Conservation (phyloP, 2,113 vertebrate genomes). For the Oreocharis arfaki region DNA sequence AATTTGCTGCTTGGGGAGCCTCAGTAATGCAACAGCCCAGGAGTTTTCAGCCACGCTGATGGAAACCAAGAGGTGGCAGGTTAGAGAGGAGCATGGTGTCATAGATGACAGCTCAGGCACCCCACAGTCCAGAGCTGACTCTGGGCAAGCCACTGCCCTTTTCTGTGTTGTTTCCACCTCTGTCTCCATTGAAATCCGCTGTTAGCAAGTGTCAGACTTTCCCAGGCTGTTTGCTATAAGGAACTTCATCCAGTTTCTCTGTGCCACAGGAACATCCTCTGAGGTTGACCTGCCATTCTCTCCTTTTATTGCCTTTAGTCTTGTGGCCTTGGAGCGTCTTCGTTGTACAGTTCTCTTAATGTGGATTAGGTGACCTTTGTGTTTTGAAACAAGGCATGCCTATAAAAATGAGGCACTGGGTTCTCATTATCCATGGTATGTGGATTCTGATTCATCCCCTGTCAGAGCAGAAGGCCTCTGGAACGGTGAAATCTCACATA, state of each 20-base stretch:
- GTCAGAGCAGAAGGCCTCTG: neutral
- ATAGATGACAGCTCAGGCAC: neutral
- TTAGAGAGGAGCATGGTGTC: neutral
- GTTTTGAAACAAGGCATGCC: neutral
- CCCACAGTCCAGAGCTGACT: neutral
- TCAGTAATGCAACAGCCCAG: neutral
- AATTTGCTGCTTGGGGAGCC: neutral
- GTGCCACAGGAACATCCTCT: neutral
- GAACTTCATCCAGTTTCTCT: neutral
- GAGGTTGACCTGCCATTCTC: neutral
- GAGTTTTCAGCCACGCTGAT: neutral
- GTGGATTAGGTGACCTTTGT: neutral
- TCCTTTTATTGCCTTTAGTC: neutral
- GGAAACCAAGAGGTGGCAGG: neutral
- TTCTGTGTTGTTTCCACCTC: neutral
- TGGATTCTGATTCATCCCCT: neutral
- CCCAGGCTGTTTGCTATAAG: neutral
- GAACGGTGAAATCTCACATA: neutral
- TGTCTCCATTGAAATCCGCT: neutral
- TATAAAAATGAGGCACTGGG: neutral
- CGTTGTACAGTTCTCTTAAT: neutral
- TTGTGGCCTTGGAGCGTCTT: neutral
- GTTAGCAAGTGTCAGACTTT: neutral
- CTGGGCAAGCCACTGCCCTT: neutral
- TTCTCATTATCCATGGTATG: neutral